Conservation (phyloP, 2,113 vertebrate species). For the Dasypus novemcinctus region DNA sequence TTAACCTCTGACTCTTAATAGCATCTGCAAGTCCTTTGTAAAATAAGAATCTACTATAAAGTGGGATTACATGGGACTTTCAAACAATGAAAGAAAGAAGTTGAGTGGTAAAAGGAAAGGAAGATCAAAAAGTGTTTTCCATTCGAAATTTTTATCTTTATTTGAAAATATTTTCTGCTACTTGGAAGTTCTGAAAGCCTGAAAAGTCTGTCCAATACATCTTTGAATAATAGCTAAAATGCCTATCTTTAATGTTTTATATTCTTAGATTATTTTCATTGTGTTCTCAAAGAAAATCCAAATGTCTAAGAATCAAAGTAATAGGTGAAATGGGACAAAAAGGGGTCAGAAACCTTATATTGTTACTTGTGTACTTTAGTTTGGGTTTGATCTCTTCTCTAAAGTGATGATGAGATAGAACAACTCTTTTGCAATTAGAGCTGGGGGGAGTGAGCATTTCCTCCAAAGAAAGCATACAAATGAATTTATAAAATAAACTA, state of each 20-base stretch:
- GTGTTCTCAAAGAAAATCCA: background rate
- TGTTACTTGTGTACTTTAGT: background rate
- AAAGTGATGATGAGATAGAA: background rate
- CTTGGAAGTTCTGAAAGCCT: background rate
- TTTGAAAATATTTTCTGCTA: background rate
- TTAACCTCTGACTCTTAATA: conserved; percentile 50
- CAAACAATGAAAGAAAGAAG: conserved; percentile 22
- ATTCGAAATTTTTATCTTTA: background rate
- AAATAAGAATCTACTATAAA: conserved; percentile 41
- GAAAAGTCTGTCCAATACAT: background rate
- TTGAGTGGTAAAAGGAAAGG: background rate
- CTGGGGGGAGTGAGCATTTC: background rate
- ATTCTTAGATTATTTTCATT: background rate
- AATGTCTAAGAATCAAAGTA: background rate
- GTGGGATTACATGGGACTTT: conserved; percentile 11
- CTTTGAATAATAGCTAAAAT: background rate
- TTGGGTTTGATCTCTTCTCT: background rate
- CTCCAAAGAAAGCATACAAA: background rate
- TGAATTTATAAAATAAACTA: background rate
- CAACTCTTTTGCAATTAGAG: background rate
- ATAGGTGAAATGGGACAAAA: background rate
- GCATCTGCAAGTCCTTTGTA: conserved; percentile 30
- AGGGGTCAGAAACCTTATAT: background rate
- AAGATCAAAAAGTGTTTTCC: conserved; percentile 3
- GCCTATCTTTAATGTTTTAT: background rate